phyloP scores from a whole-genome alignment of 2,113 vertebrate species.

The Platysternon megacephalum region DNA sequence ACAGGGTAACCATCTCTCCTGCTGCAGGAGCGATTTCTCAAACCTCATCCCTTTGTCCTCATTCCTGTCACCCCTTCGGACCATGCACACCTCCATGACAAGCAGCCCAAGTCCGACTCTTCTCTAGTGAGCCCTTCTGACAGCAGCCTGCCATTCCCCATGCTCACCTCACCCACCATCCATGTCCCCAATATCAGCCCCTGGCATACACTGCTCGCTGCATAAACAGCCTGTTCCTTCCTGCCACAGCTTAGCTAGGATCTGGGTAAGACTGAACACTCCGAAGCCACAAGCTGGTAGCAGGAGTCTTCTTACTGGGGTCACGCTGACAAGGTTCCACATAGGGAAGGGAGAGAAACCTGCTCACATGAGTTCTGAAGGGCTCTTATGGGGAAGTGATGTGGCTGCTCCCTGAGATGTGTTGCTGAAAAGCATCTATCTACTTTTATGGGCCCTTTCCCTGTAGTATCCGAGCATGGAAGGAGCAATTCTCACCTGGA shows the following conservation, averaged over 20 bases:
- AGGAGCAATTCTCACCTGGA: conserved; percentile 49
- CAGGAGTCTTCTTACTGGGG: background rate
- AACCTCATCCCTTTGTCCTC: no score
- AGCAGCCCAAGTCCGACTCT: background rate
- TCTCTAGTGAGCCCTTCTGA: background rate
- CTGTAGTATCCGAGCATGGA: background rate
- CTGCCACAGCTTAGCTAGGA: no score
- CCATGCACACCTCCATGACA: background rate
- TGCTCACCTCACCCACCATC: background rate
- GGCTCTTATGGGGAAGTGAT: background rate
- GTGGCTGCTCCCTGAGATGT: background rate
- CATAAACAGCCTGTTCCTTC: background rate
- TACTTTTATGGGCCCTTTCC: background rate
- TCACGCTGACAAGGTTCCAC: background rate
- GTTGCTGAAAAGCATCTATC: background rate
- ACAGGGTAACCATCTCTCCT: background rate
- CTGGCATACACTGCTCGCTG: background rate
- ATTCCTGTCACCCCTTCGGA: background rate
- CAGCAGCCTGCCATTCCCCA: background rate
- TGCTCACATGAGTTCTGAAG: background rate
- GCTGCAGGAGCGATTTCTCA: background rate
- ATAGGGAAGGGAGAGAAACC: background rate
- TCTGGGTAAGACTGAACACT: background rate
- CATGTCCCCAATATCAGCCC: background rate
- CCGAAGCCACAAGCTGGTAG: background rate